These are phyloP conservation scores for Callionymus lyra DNA, from an alignment of 2,113 vertebrate genomes.

Conservation along the genomic window DNA sequence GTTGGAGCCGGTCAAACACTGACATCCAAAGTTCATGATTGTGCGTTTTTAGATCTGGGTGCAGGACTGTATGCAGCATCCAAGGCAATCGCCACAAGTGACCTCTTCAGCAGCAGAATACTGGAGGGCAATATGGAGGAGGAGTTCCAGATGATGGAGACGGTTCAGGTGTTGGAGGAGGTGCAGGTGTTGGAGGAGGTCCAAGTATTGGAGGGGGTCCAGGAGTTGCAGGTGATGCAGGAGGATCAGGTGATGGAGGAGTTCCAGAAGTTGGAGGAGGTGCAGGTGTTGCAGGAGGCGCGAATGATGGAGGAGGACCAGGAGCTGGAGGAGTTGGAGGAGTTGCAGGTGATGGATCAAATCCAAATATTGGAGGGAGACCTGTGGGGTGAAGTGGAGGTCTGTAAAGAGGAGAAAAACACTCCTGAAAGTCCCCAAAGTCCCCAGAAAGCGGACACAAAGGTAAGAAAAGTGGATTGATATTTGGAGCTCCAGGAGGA, in stretches of 20 bases:
- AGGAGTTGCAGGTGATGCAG: slow-evolving; percentile 2
- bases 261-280: slow-evolving; percentile 1
- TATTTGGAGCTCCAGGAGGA: neutral
- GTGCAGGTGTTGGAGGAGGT: slow-evolving; percentile 13
- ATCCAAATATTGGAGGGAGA: neutral
- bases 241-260: too few species aligned
- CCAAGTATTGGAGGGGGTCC: slow-evolving; percentile 11
- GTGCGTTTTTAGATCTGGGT: slow-evolving; percentile 77
- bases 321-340: slow-evolving; percentile 8
- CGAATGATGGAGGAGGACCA: slow-evolving; percentile 8
- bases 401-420: slow-evolving; percentile 57
- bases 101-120: slow-evolving; percentile 86
- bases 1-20: too few species aligned
- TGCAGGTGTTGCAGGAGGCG: slow-evolving; percentile 1
- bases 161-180: slow-evolving; percentile 13
- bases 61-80: slow-evolving; percentile 82
- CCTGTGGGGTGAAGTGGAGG: slow-evolving; percentile 5
- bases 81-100: slow-evolving; percentile 85
- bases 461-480: neutral
- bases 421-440: slow-evolving; percentile 51
- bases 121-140: slow-evolving; percentile 84
- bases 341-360: slow-evolving; percentile 4
- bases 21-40: slow-evolving; percentile 23
- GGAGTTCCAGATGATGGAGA: slow-evolving; percentile 54
- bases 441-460: slow-evolving; percentile 42